Base-by-base conservation (phyloP, 1,140 invertebrate species). In the Anoplophora glabripennis region DNA sequence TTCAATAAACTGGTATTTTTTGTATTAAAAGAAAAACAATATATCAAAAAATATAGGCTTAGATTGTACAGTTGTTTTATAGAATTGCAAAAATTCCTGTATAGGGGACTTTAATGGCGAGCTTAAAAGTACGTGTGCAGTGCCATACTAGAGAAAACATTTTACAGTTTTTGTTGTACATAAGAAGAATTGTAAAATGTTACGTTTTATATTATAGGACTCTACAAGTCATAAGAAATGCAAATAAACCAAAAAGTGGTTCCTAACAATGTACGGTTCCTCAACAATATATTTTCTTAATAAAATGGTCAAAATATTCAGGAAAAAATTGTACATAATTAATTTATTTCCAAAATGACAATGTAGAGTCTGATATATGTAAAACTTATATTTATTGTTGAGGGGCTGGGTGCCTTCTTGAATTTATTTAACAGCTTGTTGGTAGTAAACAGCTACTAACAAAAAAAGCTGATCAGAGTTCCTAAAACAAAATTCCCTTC, bases 331-430 rank as follows among this genome's bases (percentile, higher is more conserved):
- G 21, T 28, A 28, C 21, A 28, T 28, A 28, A 28, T 28, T 28
- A 28, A 28, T 28, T 28, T 28, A 53, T 34, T 38, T 36, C 28
- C 38, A 8, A 35, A 55, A 12, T 7, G 41, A 10, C 10, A 53
- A 40, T 40, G 48, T 62, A 62, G 55, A 55, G 58, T 60, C 41
- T 52, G 45, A 63, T 52, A 38, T 12, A 11, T 52, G 36, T 41
- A 55, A 59, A 63, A 51, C 11, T 33, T 59, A 53, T 59, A 37
- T 59, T 57, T 67, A 71, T 72, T 75, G 72, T 75, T 74, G 74
- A 71, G 72, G 72, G 65, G 70, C 71, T 73, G 71, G 74, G 74
- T 75, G 74, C 74, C 74, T 75, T 75, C 40, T 44, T 54, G 42
- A 44, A 44, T 54, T 54, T 54, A 37, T 33, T 15, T 38, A 53